Evolutionary conservation across 2,113 vertebrate genomes (phyloP).

Genomic region (Camarhynchus parvulus): DNA sequence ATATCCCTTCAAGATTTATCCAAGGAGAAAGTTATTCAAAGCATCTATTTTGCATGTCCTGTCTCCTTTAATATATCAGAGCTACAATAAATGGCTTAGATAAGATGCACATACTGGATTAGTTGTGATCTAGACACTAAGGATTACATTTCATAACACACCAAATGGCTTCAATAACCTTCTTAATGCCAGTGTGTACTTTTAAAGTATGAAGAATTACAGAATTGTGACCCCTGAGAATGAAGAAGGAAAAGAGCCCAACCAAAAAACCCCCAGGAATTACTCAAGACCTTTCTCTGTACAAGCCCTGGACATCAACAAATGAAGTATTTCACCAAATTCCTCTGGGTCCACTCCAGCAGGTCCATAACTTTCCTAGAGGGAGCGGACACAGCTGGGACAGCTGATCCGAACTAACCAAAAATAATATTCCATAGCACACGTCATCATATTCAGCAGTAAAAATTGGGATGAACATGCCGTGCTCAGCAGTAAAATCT

Average conservation of each 20-base stretch:
- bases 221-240: background rate
- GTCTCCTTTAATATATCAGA: background rate
- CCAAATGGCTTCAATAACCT: background rate
- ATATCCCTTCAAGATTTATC: background rate
- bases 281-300: background rate
- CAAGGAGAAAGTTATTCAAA: background rate
- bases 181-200: background rate
- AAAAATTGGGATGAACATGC: background rate
- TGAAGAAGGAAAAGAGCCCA: background rate
- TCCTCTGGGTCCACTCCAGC: background rate
- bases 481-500: background rate
- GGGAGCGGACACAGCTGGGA: background rate
- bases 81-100: background rate
- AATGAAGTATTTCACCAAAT: background rate
- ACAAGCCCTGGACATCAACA: background rate
- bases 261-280: fast-evolving
- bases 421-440: background rate
- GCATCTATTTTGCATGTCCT: background rate
- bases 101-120: background rate
- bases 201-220: background rate
- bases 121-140: background rate
- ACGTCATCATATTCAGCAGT: background rate
- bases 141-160: background rate
- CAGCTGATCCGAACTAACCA: fast-evolving
- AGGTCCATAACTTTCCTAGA: background rate